phyloP scores from a whole-genome alignment of 2,113 vertebrate species.

The Oxyruncus cristatus region DNA sequence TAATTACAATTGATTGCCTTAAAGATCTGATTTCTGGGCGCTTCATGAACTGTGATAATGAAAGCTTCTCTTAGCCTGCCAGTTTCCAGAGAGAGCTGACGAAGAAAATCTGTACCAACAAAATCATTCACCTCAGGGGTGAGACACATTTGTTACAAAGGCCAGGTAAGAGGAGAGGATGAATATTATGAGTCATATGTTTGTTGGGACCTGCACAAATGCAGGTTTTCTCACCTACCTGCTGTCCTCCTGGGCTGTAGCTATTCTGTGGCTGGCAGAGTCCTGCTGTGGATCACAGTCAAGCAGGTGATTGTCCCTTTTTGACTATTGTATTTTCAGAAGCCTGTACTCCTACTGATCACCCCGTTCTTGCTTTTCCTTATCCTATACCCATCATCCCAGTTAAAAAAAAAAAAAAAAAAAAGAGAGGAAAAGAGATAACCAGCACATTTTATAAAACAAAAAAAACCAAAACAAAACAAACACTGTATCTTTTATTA shows the following conservation, averaged over 20 bases:
- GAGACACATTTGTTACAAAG: background rate
- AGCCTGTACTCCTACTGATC: background rate
- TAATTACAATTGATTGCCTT: conserved; percentile 30
- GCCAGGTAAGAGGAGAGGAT: background rate
- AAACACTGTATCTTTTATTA: background rate
- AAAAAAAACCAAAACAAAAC: background rate
- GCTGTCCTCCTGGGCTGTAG: background rate
- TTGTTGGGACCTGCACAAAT: background rate
- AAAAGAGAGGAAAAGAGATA: background rate
- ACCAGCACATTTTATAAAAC: background rate
- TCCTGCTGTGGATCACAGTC: background rate
- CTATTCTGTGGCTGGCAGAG: background rate
- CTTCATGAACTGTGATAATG: conserved; percentile 28
- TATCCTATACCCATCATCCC: background rate
- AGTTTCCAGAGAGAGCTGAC: background rate
- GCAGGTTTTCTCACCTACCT: background rate
- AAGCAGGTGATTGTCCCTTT: background rate
- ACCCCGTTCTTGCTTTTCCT: background rate
- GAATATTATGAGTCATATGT: background rate
- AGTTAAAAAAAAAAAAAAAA: background rate
- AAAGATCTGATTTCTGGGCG: conserved; percentile 17
- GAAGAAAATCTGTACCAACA: conserved; percentile 27
- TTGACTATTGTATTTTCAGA: background rate
- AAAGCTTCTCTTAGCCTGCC: background rate
- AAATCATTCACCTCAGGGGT: background rate